Base-by-base conservation (phyloP, 1,140 invertebrate genomes). In the Mycetomoellerius zeteki region DNA sequence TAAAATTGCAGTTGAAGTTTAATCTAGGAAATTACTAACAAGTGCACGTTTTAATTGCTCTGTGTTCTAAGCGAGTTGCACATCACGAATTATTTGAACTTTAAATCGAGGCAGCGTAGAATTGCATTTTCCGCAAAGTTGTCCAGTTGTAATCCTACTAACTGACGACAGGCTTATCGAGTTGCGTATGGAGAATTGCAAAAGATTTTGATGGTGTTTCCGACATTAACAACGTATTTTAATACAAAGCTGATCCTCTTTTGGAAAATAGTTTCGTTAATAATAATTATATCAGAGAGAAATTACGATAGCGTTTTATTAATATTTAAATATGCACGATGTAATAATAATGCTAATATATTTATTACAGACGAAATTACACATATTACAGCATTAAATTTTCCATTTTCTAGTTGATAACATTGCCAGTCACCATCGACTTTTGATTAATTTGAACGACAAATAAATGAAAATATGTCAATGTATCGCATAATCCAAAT, bases 71-170 rank as follows among this genome's bases (percentile, higher is more conserved):
- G n/a, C 7, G 43, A 73, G 54, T 62, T 84, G 52, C 37, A 52
- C 56, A 73, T 82, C 16, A 47, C 67, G 69, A 84, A 84, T 84
- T 73, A 62, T 84, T 84, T 75, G 27, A 62, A 84, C 69, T 84
- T 84, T 60, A 84, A 84, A 62, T 75, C 56, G n/a, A 19, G 24
- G 3, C n/a, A 8, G 27, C 54, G 37, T 24, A 52, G 54, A 84
- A 50, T 43, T 19, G 37, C 37, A 75, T 24, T 60, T 47, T 24
- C 37, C 5, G n/a, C 24, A 58, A 75, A 73, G n/a, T 60, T 62
- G 69, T 73, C 24, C 72, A 50, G 54, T 60, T 37, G 47, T 10
- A 80, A 27, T 24, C 6, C 27, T 52, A n/a, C 43, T n/a, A 56
- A 12, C 47, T 69, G 12, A 8, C 16, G 21, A 71, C 7, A 54